A percentile compares a stretch with the other conserved stretches of the same genome.
Evolutionary conservation across 2,797 vertebrate genomes (phyloP).

Genomic region (Clamator glandarius): DNA sequence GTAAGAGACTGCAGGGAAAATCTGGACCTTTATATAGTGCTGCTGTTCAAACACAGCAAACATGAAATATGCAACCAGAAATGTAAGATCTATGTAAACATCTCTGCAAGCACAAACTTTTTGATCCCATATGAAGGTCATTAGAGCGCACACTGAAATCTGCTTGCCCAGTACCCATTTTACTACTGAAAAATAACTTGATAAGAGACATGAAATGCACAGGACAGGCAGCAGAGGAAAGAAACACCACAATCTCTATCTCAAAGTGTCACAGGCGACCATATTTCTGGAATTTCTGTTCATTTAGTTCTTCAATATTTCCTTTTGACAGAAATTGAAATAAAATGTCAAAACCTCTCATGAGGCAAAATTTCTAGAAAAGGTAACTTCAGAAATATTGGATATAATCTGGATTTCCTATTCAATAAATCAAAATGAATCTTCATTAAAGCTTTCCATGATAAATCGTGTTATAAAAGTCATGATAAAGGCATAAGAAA

Average conservation of each 20-base stretch:
- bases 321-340: neutral
- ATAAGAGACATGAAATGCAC: neutral
- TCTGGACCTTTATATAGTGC: neutral
- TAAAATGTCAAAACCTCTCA: neutral
- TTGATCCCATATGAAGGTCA: neutral
- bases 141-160: neutral
- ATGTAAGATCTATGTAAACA: neutral
- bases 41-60: neutral
- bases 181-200: neutral
- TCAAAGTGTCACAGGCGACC: neutral
- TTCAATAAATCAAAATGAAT: neutral
- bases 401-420: neutral
- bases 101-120: neutral
- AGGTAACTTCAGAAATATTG: neutral
- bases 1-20: neutral
- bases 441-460: neutral
- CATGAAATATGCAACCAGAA: neutral
- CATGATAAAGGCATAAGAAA: neutral
- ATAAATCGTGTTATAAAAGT: neutral
- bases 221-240: neutral
- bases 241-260: neutral
- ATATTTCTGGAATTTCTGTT: neutral
- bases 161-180: neutral
- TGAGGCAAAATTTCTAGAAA: neutral
- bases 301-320: neutral